These are phyloP conservation scores for Thomomys bottae DNA, from an alignment of 2,113 vertebrate genomes.

Conservation along the genomic window DNA sequence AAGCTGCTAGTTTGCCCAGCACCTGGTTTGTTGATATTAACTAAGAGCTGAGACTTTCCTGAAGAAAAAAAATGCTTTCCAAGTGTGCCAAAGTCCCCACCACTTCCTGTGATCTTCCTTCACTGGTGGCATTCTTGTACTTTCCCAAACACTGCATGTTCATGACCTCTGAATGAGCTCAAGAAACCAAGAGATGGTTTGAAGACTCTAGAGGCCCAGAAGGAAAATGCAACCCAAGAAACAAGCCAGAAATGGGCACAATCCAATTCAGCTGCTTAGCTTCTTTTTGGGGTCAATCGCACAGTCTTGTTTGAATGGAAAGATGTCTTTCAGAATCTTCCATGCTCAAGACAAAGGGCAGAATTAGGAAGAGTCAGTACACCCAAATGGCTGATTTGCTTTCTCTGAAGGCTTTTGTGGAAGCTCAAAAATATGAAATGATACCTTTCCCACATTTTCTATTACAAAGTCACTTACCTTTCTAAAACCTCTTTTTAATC, in stretches of 20 bases:
- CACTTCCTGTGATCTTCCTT: neutral
- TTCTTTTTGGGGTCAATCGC: neutral
- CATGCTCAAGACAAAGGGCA: slow-evolving; percentile 42
- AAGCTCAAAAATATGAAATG: slow-evolving; percentile 4
- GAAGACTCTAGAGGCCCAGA: neutral
- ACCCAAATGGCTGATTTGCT: neutral
- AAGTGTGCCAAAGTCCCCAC: rapidly evolving
- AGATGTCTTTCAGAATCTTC: slow-evolving; percentile 5
- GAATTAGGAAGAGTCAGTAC: neutral
- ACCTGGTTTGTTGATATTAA: neutral
- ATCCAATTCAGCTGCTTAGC: slow-evolving; percentile 40
- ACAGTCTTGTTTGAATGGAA: slow-evolving; percentile 8
- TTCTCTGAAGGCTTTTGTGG: neutral
- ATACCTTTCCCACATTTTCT: slow-evolving; percentile 57
- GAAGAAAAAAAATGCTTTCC: neutral
- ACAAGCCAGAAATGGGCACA: neutral
- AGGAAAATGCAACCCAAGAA: neutral
- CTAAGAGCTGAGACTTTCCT: neutral
- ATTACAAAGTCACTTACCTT: slow-evolving; percentile 26
- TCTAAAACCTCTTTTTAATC: slow-evolving; percentile 62
- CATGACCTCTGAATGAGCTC: neutral
- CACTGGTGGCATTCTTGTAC: neutral
- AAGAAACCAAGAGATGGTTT: neutral
- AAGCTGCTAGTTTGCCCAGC: neutral
- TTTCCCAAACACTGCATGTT: neutral